These are phyloP conservation scores for Tridacna gigas DNA, from an alignment of 2,888 invertebrate species.

Conservation along the genomic window DNA sequence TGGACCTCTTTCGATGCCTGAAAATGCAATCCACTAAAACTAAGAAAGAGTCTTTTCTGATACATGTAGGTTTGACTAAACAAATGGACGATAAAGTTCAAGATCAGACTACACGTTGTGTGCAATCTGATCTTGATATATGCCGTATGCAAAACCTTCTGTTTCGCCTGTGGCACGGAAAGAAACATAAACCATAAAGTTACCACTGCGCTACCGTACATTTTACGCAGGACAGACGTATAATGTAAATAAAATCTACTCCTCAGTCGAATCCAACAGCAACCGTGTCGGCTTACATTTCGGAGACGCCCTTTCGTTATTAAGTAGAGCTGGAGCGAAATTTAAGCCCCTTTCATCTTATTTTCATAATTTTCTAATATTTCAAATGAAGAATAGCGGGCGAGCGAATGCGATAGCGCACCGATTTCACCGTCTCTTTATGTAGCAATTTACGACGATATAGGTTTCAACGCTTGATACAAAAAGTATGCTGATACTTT, in stretches of 20 bases:
- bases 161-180: no score
- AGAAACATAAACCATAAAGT: no score
- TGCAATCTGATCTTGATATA: no score
- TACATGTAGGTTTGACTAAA: no score
- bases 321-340: slow-evolving; percentile 13
- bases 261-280: slow-evolving; percentile 21
- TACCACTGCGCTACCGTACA: no score
- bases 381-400: slow-evolving; percentile 12
- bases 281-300: slow-evolving; percentile 6
- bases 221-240: no score
- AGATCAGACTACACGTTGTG: no score
- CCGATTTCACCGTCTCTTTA: not conserved
- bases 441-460: not conserved
- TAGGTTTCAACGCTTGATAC: not conserved
- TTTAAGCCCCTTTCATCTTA: slow-evolving; percentile 14
- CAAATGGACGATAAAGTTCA: no score
- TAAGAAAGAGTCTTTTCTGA: no score
- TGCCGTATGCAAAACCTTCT: no score
- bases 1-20: no score
- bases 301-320: slow-evolving; percentile 18
- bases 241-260: not conserved
- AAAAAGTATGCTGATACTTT: not conserved
- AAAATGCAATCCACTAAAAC: no score
- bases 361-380: slow-evolving; percentile 23
- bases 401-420: not conserved